Base-by-base conservation (phyloP, 2,113 vertebrate species). In the Nannospalax galili region DNA sequence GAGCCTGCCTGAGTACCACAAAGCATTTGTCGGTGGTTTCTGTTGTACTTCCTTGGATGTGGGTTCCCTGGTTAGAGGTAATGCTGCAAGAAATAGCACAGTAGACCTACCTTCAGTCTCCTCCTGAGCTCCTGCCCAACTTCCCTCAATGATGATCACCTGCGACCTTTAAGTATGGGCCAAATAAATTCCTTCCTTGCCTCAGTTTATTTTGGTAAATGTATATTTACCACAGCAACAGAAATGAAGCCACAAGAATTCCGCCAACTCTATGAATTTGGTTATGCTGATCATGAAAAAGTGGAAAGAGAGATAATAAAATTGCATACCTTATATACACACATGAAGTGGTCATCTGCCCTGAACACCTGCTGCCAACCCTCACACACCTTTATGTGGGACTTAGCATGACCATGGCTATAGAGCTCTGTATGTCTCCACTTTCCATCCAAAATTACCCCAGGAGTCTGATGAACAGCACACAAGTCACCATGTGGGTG, bases 301-400 rank as follows among this genome's bases (percentile, higher is more conserved):
- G 19, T 65, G 5, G 3, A 26, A 12, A 52, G 40, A 37, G 1
- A 52, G 37, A 52, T 52, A 32, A 37, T 48, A 10, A 48, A 84
- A 72, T 2, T 48, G 7, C 7, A 26, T 0, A 0, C 3, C 19
- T 48, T 17, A 24, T 40, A 35, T 19, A n/a, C 14, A n/a, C 15
- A 32, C 10, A 8, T 16, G 35, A 14, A 4, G 5, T 28, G 15
- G 9, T 15, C 42, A 14, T 17, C 30, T 37, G 65, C 45, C 45
- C 26, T 72, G 24, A 65, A 22, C 9, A 1, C 3, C 7, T 1
- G 5, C 5, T 32, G 48, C 22, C 42, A 58, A 35, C 19, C 30
- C n/a, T 79, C 52, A 86, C 10, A 56, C 20, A 42, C 26, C 28
- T 52, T 48, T 70, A 11, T 4, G 0, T 30, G 15, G 64, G 17